Percentiles rank a stretch among this genome's conserved stretches.
Evolutionary conservation across 2,797 vertebrate species (phyloP).

Genomic region (Corythornis leucogaster): DNA sequence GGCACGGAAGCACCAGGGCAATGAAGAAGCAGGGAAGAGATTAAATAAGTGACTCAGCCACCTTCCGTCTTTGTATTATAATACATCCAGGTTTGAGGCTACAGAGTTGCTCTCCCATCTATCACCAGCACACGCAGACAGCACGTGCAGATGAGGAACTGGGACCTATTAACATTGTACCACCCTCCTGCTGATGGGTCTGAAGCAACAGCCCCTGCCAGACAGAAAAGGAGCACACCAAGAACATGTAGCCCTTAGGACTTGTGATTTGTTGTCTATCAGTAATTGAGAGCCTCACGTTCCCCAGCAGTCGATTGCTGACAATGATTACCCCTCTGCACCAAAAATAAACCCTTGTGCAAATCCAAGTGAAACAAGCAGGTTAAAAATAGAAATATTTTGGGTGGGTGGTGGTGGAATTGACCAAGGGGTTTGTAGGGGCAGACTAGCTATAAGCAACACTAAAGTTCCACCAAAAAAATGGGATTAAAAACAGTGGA

Average conservation of each 20-base stretch:
- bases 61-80: not conserved
- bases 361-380: not conserved
- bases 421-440: fast-evolving
- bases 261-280: not conserved
- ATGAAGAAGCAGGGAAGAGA: not conserved
- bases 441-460: not conserved
- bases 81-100: not conserved
- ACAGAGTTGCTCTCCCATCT: not conserved
- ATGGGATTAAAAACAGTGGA: not conserved
- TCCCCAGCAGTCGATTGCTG: not conserved
- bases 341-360: not conserved
- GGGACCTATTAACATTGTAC: not conserved
- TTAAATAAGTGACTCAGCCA: not conserved
- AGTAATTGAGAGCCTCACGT: fast-evolving
- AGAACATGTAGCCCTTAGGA: not conserved
- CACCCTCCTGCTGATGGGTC: not conserved
- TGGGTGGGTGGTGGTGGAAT: fast-evolving
- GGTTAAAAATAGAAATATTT: not conserved
- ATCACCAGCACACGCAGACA: not conserved
- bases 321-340: not conserved
- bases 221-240: not conserved
- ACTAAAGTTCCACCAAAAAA: not conserved
- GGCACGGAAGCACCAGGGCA: not conserved
- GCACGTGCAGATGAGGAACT: not conserved
- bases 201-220: not conserved